Evolutionary conservation across 2,888 invertebrate genomes (phyloP).

Genomic region (Melanotus villosus): DNA sequence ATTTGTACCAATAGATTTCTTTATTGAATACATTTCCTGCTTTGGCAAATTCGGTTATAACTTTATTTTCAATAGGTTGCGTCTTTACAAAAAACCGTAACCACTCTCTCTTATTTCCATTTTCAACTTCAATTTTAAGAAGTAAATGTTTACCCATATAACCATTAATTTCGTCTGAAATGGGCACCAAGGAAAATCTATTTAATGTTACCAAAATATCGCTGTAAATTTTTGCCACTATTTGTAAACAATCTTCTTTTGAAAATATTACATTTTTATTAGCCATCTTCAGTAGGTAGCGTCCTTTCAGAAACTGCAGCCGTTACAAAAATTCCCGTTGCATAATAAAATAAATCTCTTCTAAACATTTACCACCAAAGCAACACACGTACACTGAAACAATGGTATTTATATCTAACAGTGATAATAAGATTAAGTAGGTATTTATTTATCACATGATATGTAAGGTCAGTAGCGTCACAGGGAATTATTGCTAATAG

Average conservation of each 20-base stretch:
- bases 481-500: too few relatives aligned
- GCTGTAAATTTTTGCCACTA: not conserved
- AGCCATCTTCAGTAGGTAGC: too few relatives aligned
- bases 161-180: slow-evolving; percentile 48
- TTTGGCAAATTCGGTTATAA: not conserved
- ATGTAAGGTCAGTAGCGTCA: too few relatives aligned
- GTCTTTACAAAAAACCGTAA: not conserved
- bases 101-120: not conserved
- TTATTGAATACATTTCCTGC: slow-evolving; percentile 9
- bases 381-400: too few relatives aligned
- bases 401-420: too few relatives aligned
- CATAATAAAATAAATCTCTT: too few relatives aligned
- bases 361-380: too few relatives aligned
- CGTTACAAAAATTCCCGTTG: too few relatives aligned
- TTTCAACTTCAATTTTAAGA: slow-evolving; percentile 28
- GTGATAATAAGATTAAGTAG: too few relatives aligned
- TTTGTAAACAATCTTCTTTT: not conserved
- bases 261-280: not conserved
- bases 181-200: slow-evolving; percentile 41
- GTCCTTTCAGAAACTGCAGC: too few relatives aligned
- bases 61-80: not conserved
- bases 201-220: slow-evolving; percentile 7
- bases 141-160: slow-evolving; percentile 55
- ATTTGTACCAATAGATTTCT: slow-evolving; percentile 12
- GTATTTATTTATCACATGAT: too few relatives aligned